A percentile compares a stretch with the other conserved stretches of the same genome.
phyloP scores from a whole-genome alignment of 2,888 invertebrate species.

The Eremobia ochroleuca region DNA sequence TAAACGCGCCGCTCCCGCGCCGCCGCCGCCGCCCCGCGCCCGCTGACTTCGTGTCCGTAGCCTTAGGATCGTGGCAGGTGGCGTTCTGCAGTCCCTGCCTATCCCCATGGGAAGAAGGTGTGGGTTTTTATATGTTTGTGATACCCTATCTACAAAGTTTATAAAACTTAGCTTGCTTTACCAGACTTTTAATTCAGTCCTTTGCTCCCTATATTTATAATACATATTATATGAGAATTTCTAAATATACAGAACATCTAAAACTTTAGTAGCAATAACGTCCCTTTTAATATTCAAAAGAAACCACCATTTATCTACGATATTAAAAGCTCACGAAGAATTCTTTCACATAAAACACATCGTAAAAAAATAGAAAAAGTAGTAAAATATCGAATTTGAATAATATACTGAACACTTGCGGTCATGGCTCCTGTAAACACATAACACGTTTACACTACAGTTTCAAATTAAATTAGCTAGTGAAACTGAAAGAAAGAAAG shows the following conservation, averaged over 20 bases:
- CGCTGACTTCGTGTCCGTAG: too few species aligned
- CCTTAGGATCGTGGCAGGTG: too few species aligned
- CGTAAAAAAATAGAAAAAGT: conserved; percentile 35
- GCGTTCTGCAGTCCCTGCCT: too few species aligned
- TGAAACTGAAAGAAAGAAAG: too few species aligned
- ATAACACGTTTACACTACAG: too few species aligned
- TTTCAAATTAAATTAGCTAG: too few species aligned
- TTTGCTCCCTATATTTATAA: neutral
- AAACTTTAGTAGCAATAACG: conserved; percentile 28
- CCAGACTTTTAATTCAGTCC: neutral
- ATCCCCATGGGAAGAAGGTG: too few species aligned
- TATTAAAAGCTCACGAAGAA: conserved; percentile 33
- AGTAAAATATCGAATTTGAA: conserved; percentile 36
- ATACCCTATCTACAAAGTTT: too few species aligned
- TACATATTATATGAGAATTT: neutral
- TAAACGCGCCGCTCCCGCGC: too few species aligned
- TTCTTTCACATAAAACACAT: conserved; percentile 44
- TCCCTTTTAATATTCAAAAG: conserved; percentile 27
- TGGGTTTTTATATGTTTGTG: too few species aligned
- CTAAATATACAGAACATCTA: neutral
- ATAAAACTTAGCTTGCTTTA: neutral
- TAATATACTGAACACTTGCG: conserved; percentile 10
- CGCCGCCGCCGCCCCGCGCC: too few species aligned
- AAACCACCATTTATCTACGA: conserved; percentile 15
- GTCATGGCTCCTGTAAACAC: neutral